Conservation (phyloP, 2,888 invertebrate genomes). For the Sisyra terminalis region DNA sequence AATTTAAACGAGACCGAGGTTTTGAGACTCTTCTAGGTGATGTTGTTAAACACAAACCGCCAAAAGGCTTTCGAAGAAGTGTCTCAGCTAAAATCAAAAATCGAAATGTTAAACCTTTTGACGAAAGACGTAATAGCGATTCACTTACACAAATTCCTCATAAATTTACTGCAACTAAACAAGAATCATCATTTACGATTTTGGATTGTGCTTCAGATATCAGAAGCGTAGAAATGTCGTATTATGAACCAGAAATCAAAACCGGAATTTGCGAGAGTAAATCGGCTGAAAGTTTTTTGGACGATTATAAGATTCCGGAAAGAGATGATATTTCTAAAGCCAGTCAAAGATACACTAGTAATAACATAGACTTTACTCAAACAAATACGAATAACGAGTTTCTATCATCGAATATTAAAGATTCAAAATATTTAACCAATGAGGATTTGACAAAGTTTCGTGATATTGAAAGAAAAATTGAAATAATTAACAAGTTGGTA, state of each 20-base stretch:
- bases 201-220: slow-evolving; percentile 3
- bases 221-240: slow-evolving; percentile 1
- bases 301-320: background rate
- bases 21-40: slow-evolving; percentile 7
- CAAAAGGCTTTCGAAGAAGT: slow-evolving; percentile 50
- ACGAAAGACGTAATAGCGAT: slow-evolving; percentile 26
- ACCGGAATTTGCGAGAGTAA: slow-evolving; percentile 4
- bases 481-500: slow-evolving; percentile 51
- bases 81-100: slow-evolving; percentile 43
- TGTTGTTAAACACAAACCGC: slow-evolving; percentile 52
- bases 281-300: background rate
- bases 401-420: slow-evolving; percentile 1
- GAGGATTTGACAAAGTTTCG: slow-evolving; percentile 43
- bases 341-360: background rate
- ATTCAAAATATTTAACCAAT: slow-evolving; percentile 15
- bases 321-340: background rate
- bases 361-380: background rate
- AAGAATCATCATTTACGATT: slow-evolving; percentile 1
- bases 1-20: slow-evolving; percentile 3
- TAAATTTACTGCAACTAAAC: background rate
- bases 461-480: slow-evolving; percentile 50
- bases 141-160: background rate
- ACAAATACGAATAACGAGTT: background rate
- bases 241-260: slow-evolving; percentile 1
- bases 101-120: slow-evolving; percentile 27